Conservation (phyloP, 2,888 invertebrate genomes). For the Salpingus planirostris region DNA sequence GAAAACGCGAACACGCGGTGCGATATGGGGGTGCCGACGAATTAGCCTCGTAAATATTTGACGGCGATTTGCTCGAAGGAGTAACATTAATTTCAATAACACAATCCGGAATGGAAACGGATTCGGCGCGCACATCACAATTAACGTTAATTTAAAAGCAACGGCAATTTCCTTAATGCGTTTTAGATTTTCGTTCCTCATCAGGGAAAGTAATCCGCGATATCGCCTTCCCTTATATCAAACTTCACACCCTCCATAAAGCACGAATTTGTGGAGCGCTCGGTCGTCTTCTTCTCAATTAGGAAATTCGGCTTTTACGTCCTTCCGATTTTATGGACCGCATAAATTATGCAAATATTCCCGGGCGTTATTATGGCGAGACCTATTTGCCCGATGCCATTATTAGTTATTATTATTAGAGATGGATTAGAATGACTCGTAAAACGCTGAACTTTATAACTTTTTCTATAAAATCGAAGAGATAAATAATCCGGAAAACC, state of each 20-base stretch:
- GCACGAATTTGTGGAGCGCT: constrained; percentile 34
- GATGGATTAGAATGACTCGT: too few species aligned
- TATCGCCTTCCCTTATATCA: constrained; percentile 41
- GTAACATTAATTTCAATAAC: constrained; percentile 30
- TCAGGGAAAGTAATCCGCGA: constrained; percentile 41
- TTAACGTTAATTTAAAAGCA: constrained; percentile 42
- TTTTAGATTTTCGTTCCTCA: constrained; percentile 43
- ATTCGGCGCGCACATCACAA: constrained; percentile 35
- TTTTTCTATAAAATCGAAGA: too few species aligned
- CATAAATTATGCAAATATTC: constrained; percentile 33
- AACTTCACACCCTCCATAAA: constrained; percentile 39
- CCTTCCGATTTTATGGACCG: constrained; percentile 35
- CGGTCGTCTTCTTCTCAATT: constrained; percentile 38
- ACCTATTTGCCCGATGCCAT: too few species aligned
- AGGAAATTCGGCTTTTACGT: constrained; percentile 40
- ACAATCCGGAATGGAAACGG: constrained; percentile 34
- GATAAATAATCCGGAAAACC: too few species aligned
- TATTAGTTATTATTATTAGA: too few species aligned
- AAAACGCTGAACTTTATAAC: too few species aligned
- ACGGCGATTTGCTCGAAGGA: constrained; percentile 27
- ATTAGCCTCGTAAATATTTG: constrained; percentile 30
- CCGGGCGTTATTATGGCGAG: too few species aligned
- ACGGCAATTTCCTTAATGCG: constrained; percentile 43
- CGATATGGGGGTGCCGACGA: too few species aligned
- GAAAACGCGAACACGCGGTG: too few species aligned